These are phyloP conservation scores for Cataglyphis altisquamis DNA, from an alignment of 2,888 invertebrate genomes.

Conservation along the genomic window DNA sequence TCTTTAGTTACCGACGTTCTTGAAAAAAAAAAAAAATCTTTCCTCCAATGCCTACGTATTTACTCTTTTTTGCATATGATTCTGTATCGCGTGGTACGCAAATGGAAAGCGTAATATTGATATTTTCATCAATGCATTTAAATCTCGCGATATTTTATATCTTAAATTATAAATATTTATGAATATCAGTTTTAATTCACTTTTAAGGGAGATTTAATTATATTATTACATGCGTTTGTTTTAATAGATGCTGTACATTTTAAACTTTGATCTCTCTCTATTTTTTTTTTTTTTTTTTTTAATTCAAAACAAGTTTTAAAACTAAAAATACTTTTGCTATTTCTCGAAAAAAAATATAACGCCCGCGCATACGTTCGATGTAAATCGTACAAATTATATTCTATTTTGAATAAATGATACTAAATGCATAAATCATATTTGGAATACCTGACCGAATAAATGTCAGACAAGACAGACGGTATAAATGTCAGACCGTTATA, in stretches of 20 bases:
- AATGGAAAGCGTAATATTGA: slow-evolving; percentile 8
- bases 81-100: neutral
- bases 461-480: neutral
- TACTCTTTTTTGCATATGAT: neutral
- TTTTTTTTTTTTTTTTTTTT: too few species aligned
- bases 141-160: neutral
- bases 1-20: slow-evolving; percentile 19
- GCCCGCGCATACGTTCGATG: neutral
- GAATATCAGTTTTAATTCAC: neutral
- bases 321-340: neutral
- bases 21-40: neutral
- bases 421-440: neutral
- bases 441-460: slow-evolving; percentile 18
- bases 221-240: neutral
- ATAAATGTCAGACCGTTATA: slow-evolving; percentile 13
- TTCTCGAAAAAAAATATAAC: neutral
- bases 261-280: neutral
- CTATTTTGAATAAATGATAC: slow-evolving; percentile 19
- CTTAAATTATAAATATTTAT: slow-evolving; percentile 1
- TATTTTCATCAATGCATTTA: neutral
- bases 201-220: neutral
- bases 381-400: slow-evolving; percentile 12
- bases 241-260: neutral
- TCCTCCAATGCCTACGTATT: slow-evolving; percentile 1
- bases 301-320: neutral